Percentiles rank a stretch among this genome's conserved stretches.
Conservation (phyloP, 1,140 invertebrate species). For the Euwallacea similis region DNA sequence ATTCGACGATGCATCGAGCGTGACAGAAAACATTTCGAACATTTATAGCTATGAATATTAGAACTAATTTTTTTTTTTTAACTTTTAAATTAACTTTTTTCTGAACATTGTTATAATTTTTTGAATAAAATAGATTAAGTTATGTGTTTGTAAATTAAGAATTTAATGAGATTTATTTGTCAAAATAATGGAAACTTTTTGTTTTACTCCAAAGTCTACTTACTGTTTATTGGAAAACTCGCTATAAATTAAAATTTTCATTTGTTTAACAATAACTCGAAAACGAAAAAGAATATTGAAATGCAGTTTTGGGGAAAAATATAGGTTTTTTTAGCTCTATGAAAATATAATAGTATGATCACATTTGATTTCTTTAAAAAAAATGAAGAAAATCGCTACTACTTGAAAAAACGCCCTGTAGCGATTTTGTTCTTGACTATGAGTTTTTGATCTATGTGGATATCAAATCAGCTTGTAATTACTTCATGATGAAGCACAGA, state of each 20-base stretch:
- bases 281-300: constrained; percentile 4
- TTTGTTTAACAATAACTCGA: background rate
- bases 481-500: background rate
- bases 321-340: background rate
- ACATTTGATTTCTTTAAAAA: background rate
- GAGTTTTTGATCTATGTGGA: background rate
- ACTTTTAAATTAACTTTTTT: too few species aligned
- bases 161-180: too few species aligned
- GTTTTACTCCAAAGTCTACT: background rate
- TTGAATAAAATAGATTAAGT: too few species aligned
- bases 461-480: background rate
- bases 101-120: too few species aligned
- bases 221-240: background rate
- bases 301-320: background rate
- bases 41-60: too few species aligned
- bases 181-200: too few species aligned
- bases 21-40: too few species aligned
- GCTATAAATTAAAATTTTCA: constrained; percentile 5
- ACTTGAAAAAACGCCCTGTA: background rate
- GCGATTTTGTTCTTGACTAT: background rate
- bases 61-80: too few species aligned
- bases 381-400: background rate
- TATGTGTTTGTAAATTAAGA: too few species aligned
- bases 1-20: too few species aligned
- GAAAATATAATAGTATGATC: background rate